Percentiles rank a stretch among this genome's conserved stretches.
Evolutionary conservation across 2,888 invertebrate genomes (phyloP).

Genomic region (Pristionchus fissidentatus): DNA sequence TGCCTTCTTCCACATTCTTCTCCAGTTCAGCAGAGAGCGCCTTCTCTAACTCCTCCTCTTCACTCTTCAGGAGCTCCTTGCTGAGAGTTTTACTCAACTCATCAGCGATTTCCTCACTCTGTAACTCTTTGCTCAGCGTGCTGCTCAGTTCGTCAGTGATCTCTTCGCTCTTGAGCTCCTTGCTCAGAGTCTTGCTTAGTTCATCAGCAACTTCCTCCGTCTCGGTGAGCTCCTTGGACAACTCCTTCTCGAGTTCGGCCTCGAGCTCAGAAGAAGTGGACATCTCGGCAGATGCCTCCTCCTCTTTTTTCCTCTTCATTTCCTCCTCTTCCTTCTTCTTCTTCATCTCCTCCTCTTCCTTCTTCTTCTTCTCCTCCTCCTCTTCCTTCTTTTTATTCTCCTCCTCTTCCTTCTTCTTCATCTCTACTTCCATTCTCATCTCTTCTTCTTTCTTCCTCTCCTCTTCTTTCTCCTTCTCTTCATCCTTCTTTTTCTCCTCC

Average conservation of each 20-base stretch:
- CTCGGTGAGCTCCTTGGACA: conserved; percentile 35
- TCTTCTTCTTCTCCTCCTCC: too few relatives aligned
- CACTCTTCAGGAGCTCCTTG: not conserved
- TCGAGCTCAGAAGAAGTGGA: not conserved
- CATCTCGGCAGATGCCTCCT: not conserved
- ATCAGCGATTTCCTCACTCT: not conserved
- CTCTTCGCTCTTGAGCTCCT: conserved; percentile 53
- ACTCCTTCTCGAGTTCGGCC: not conserved
- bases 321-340: too few relatives aligned
- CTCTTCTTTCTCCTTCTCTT: not conserved
- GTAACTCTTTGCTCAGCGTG: not conserved
- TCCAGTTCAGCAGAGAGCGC: not conserved
- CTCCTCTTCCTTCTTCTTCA: too few relatives aligned
- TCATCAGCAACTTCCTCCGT: not conserved
- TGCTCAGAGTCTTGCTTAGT: conserved; percentile 54
- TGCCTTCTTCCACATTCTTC: not conserved
- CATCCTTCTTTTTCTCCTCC: conserved; percentile 3
- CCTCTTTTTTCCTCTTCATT: too few relatives aligned
- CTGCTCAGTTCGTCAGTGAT: not conserved
- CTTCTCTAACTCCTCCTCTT: conserved; percentile 11
- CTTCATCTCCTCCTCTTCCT: too few relatives aligned
- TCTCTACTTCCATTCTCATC: too few relatives aligned
- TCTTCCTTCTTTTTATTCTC: too few relatives aligned
- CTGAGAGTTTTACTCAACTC: not conserved
- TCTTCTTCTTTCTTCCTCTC: not conserved